Evolutionary conservation across 2,888 invertebrate species (phyloP).

Genomic region (Campoplex nolae): DNA sequence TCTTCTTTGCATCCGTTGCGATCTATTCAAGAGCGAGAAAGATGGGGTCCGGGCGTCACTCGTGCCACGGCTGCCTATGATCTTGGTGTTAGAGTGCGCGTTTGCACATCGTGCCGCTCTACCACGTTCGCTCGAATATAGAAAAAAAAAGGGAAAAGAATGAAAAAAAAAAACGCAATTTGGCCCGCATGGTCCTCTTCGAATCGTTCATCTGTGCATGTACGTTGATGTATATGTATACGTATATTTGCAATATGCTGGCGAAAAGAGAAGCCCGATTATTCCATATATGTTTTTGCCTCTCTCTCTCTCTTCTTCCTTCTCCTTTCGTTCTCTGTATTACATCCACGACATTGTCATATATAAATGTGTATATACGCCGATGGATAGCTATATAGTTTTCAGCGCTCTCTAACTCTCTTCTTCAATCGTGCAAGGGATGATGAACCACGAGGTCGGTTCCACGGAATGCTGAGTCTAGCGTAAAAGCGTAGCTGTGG

Average conservation of each 20-base stretch:
- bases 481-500: conserved; percentile 64
- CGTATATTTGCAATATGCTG: conserved; percentile 65
- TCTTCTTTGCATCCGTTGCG: conserved; percentile 45
- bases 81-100: conserved; percentile 49
- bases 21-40: conserved; percentile 44
- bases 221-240: not conserved
- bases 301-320: conserved; percentile 36
- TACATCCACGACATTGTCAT: conserved; percentile 36
- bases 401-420: conserved; percentile 23
- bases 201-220: conserved; percentile 17
- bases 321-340: conserved; percentile 25
- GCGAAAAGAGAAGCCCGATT: conserved; percentile 67
- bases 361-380: not conserved
- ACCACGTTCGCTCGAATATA: conserved; percentile 46
- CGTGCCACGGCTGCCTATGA: conserved; percentile 35
- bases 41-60: conserved; percentile 60
- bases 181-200: conserved; percentile 68
- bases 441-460: conserved; percentile 74
- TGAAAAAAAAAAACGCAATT: conserved; percentile 63
- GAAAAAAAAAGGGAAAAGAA: conserved; percentile 25
- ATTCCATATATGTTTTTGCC: conserved; percentile 40
- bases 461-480: conserved; percentile 77
- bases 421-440: conserved; percentile 59
- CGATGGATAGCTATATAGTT: conserved; percentile 29
- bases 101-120: conserved; percentile 47